phyloP scores from a whole-genome alignment of 1,140 invertebrate genomes.

The Philotrypesis tridentata region DNA sequence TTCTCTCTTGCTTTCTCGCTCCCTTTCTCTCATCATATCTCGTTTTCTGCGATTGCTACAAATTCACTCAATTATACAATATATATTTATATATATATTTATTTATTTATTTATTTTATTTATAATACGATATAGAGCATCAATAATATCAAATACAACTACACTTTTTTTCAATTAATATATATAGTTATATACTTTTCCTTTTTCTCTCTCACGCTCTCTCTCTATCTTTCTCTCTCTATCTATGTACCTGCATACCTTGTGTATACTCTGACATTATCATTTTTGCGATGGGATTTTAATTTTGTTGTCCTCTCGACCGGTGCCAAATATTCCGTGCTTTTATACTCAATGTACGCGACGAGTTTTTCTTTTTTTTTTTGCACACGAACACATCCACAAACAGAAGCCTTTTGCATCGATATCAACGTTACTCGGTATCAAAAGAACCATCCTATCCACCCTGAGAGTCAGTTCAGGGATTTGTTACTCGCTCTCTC shows the following conservation, averaged over 20 bases:
- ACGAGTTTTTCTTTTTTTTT: slow-evolving; percentile 21
- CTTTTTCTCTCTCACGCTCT: too few species aligned
- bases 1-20: not conserved
- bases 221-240: not conserved
- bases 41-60: slow-evolving; percentile 40
- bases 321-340: not conserved
- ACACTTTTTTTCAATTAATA: slow-evolving; percentile 34
- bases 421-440: slow-evolving; percentile 32
- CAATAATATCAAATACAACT: slow-evolving; percentile 50
- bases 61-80: slow-evolving; percentile 41
- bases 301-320: not conserved
- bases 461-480: slow-evolving; percentile 25
- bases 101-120: too few species aligned
- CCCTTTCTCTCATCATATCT: slow-evolving; percentile 18
- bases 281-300: not conserved
- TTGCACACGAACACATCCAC: slow-evolving; percentile 46
- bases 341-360: slow-evolving; percentile 16
- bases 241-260: slow-evolving; percentile 19
- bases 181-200: slow-evolving; percentile 35
- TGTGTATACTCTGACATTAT: slow-evolving; percentile 8
- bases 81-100: not conserved
- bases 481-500: slow-evolving; percentile 18
- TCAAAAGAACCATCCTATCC: slow-evolving; percentile 47
- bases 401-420: slow-evolving; percentile 38
- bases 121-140: slow-evolving; percentile 43